Conservation (phyloP, 2,888 invertebrate species). For the Oxytorus armatus region DNA sequence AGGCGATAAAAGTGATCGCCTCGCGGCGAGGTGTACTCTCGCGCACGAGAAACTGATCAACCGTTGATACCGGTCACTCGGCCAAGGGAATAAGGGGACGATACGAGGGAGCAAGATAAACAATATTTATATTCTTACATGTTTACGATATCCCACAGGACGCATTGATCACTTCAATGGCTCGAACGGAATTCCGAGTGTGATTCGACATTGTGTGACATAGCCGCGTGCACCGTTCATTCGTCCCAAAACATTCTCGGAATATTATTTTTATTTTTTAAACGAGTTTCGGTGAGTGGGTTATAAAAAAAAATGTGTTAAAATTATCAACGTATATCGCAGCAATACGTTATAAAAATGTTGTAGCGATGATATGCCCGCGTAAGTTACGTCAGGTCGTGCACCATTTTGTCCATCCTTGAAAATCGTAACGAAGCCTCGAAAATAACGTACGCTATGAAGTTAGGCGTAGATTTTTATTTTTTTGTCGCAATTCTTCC, state of each 20-base stretch:
- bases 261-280: too few species aligned
- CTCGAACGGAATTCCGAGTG: background rate
- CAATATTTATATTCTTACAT: slow-evolving; percentile 38
- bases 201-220: background rate
- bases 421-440: too few species aligned
- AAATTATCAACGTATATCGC: too few species aligned
- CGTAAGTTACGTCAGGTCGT: too few species aligned
- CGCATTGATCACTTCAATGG: slow-evolving; percentile 49
- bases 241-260: background rate
- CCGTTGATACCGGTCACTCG: slow-evolving; percentile 27
- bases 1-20: slow-evolving; percentile 62
- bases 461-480: too few species aligned
- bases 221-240: background rate
- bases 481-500: too few species aligned
- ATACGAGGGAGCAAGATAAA: slow-evolving; percentile 27
- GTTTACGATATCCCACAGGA: slow-evolving; percentile 44
- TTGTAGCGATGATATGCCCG: too few species aligned
- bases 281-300: too few species aligned
- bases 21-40: slow-evolving; percentile 33
- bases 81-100: slow-evolving; percentile 22
- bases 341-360: too few species aligned
- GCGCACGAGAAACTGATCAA: slow-evolving; percentile 61
- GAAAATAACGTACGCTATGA: too few species aligned
- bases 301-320: too few species aligned
- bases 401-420: too few species aligned